Evolutionary conservation across 2,113 vertebrate species (phyloP), one percentile per base, ranked within the genome.

Genomic region (Sminthopsis crassicaudata): DNA sequence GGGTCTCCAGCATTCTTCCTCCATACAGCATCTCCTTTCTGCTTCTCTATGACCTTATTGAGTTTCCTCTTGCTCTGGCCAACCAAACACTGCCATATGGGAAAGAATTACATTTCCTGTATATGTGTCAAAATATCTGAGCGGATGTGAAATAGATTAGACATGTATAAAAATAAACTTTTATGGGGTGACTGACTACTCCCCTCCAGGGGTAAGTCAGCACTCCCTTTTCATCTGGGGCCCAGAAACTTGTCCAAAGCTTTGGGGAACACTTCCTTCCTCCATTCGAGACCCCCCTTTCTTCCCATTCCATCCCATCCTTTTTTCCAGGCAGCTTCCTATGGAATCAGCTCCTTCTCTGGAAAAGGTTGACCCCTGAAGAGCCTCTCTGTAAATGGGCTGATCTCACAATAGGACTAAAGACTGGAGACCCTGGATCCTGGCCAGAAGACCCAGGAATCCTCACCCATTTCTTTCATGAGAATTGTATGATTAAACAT

Each of bases 121-220:
- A 95, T 94, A 93, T 96, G 97, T 97, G 97, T 97, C 97, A 97
- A 97, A 98, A 97, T 97, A 97, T 96, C 96, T 91, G 97, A 96
- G 96, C 95, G 96, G 97, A 97, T 97, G 97, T 97, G 97, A 97
- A 97, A 98, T 97, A 97, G 97, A 97, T 98, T 97, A 97, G 97
- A 97, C 97, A 97, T 93, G 97, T 97, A 97, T 97, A 97, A 97
- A 98, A 98, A 98, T 97, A 97, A 97, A 98, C 97, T 97, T 97
- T 97, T 96, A 97, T 55, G 0, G 97, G 96, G 97, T 97, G 97
- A 97, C 96, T 97, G 96, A 97, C 97, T 96, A 95, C 55, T 96
- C 96, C 92, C 96, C 94, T 97, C 95, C 95, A 96, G 95, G 96
- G 96, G 92, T 91, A 97, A 95, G 46, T 76, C 89, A 92, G 91